Evolutionary conservation across 2,113 vertebrate species (phyloP), one percentile per base, ranked within the genome.

Genomic region (Nothoprocta perdicaria): DNA sequence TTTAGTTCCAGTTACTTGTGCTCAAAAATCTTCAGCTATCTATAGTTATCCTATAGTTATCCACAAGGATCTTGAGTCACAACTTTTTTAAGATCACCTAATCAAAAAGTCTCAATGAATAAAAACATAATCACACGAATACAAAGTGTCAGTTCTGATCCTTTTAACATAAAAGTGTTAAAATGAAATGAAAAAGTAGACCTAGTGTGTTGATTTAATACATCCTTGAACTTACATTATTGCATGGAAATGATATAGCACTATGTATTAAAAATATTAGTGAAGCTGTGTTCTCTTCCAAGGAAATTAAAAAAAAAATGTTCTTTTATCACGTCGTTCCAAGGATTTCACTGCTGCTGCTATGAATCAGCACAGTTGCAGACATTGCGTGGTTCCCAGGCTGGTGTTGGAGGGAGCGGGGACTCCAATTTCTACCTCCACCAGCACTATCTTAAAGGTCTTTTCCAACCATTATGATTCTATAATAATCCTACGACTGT

Each of bases 331-430:
- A 0, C 21, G 1, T n/a, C 38, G 74, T 83, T 33, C 19, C 46
- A 63, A 40, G 9, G 8, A 31, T 80, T 86, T 90, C 1, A 1
- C 57, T 90, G 62, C 15, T 66, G 3, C 40, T 58, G 9, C 50
- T 14, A 24, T 22, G 43, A n/a, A 11, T 24, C 53, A 71, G 15
- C 33, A 18, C 10, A 38, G 11, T 73, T n/a, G 63, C 13, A 66
- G 48, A 24, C 3, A 13, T 3, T 14, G 23, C 1, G 1, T 69
- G 16, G 14, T 15, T 38, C 15, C 79, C 35, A 1, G 0, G 10
- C 14, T 63, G 16, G 14, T 45, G 29, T 26, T 55, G 53, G 53
- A 16, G 27, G 53, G 27, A 55, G 52, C 2, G 0, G 17, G 41
- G 33, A 48, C 46, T 74, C 11, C 41, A 77, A 1, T 5, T 74